Evolutionary conservation across 2,113 vertebrate genomes (phyloP), one percentile per base, ranked within the genome.

Genomic region (Leptobrachium ailaonicum): DNA sequence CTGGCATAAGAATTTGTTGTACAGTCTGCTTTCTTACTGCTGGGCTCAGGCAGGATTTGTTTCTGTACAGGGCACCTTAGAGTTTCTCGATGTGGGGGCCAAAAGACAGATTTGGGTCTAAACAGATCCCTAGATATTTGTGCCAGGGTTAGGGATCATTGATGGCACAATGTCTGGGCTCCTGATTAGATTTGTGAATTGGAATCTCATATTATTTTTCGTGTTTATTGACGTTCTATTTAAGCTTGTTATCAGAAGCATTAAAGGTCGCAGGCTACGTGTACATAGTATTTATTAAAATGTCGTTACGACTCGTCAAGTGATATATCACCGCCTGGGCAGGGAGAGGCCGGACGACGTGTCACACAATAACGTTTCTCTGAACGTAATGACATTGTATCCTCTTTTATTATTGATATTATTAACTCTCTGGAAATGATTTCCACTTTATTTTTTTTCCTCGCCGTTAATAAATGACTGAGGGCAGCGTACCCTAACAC

Each of bases 391-490:
- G 47, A 50, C 8, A 50, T 50, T 14, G 14, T 45, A 7, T 69
- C 6, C 43, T 14, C 6, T 69, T 42, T 5, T 42, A 69, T 50
- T 50, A 50, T 8, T 50, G 8, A 50, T 69, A 44, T 44, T 2
- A 69, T 69, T 44, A 10, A 8, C 6, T n/a, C 2, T 10, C 4
- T 2, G 10, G 12, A 44, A 44, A 13, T 4, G 41, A 1, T 69
- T 32, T 60, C 20, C 6, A 1, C 6, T 32, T n/a, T 20, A 72
- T 53, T 54, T 72, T 11, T 69, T 60, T 47, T 47, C 44, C 13
- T 11, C 56, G 1, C 58, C 41, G 47, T 85, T 82, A 67, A 79
- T 75, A 58, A 64, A 11, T 83, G 77, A 82, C 9, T 76, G 84
- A 71, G 66, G 73, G 68, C 81, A 71, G 63, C 76, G 2, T 50